These are phyloP conservation scores for Cheumatopsyche charites DNA, from an alignment of 1,140 invertebrate species.

Conservation along the genomic window DNA sequence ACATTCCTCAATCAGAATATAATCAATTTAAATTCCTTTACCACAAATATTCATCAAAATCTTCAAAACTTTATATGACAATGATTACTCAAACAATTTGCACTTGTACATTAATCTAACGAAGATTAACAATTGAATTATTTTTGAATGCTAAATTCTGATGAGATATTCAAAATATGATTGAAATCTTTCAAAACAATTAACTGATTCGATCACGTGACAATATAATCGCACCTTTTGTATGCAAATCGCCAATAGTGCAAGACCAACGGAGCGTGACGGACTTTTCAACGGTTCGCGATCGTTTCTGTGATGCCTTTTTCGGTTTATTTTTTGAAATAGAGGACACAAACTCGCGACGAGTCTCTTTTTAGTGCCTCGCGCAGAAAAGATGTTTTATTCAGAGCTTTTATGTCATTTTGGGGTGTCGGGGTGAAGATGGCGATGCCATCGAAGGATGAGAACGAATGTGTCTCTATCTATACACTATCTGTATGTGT, in stretches of 20 bases:
- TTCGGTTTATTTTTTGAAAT: background rate
- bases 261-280: slow-evolving; percentile 12
- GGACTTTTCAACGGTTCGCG: slow-evolving; percentile 6
- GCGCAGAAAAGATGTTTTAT: slow-evolving; percentile 29
- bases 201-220: background rate
- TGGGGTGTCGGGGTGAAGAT: background rate
- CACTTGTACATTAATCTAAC: background rate
- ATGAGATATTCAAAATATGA: background rate
- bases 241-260: slow-evolving; percentile 17
- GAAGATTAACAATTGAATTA: background rate
- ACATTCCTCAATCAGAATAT: too few relatives aligned
- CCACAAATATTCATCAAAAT: too few relatives aligned
- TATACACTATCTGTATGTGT: too few relatives aligned
- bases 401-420: slow-evolving; percentile 30
- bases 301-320: slow-evolving; percentile 9
- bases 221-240: background rate
- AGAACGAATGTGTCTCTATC: too few relatives aligned
- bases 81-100: background rate
- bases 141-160: background rate
- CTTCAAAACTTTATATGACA: too few relatives aligned
- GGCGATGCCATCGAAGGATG: too few relatives aligned
- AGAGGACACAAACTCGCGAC: slow-evolving; percentile 23
- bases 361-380: slow-evolving; percentile 2
- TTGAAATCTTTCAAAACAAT: background rate
- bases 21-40: too few relatives aligned